Evolutionary conservation across 2,888 invertebrate species (phyloP).

Genomic region (Elgonia sp.): DNA sequence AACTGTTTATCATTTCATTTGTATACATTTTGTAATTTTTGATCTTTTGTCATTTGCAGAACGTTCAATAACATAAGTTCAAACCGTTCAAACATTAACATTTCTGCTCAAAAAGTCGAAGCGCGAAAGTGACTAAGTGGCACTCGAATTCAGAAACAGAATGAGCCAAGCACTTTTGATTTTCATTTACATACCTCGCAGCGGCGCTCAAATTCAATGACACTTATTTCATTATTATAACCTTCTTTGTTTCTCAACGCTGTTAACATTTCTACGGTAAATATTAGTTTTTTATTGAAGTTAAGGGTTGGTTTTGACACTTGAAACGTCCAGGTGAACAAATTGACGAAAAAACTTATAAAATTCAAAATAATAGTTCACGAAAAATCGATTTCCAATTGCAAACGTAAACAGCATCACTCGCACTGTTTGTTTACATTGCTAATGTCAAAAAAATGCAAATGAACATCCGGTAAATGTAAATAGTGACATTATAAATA

Average conservation of each 20-base stretch:
- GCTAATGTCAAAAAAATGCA: too few species aligned
- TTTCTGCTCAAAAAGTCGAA: conserved; percentile 40
- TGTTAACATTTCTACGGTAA: conserved; percentile 38
- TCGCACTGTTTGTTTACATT: too few species aligned
- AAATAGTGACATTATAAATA: too few species aligned
- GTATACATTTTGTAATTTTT: neutral
- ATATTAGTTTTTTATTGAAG: conserved; percentile 21
- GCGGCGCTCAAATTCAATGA: conserved; percentile 49
- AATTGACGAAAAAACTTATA: too few species aligned
- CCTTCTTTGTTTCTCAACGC: conserved; percentile 40
- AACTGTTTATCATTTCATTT: too few species aligned
- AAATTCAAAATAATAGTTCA: too few species aligned
- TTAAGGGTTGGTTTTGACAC: neutral
- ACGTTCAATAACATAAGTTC: conserved; percentile 27
- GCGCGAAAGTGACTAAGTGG: conserved; percentile 51
- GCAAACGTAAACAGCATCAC: too few species aligned
- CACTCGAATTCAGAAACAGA: conserved; percentile 60
- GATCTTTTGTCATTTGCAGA: neutral
- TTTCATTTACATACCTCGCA: conserved; percentile 60
- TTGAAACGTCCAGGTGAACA: too few species aligned
- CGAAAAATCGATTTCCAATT: too few species aligned
- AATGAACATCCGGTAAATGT: too few species aligned
- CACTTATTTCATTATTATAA: conserved; percentile 59
- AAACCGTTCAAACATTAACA: conserved; percentile 53
- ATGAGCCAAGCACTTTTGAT: conserved; percentile 59